Evolutionary conservation across 2,888 invertebrate species (phyloP), one percentile per base, ranked within the genome.

Genomic region (Drosophila anomelani): DNA sequence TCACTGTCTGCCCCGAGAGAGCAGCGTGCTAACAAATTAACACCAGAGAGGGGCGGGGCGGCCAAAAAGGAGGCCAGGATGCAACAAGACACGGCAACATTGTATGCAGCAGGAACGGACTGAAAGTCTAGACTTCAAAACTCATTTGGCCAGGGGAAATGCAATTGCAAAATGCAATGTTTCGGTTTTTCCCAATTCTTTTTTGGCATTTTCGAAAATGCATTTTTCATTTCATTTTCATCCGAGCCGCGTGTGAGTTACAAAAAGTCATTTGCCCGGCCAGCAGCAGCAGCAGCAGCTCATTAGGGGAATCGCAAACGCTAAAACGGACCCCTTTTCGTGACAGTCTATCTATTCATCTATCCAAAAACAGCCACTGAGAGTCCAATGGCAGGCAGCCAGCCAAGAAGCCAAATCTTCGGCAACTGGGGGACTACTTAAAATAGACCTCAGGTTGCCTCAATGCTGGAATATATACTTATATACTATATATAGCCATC

Each of bases 21-120:
- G 84, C 88, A 81, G 75, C 79, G 87, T 85, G 85, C 85, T 85
- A 85, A 85, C 85, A 85, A 85, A 85, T 85, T 85, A 85, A 88
- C 88, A 88, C 85, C 76, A 81, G 53, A 70, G 64, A 70, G 41
- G 43, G 13, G 12, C 34, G 32, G 38, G 34, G 56, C 4, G 41
- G 36, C 36, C 29, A 10, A 15, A 47, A 29, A 41, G 23, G 34
- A 44, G 55, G 32, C 68, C 70, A 47, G 69, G 51, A 56, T 54
- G 77, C 81, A 83, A 83, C 81, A 84, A 82, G 82, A 86, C 84
- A 86, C 87, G 85, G 85, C 83, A 85, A 86, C 85, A 86, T 64
- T 85, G 85, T 87, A 34, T 34, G 34, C 34, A 64, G 63, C 51
- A 41, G 46, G 53, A 58, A 46, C 44, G 44, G 53, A 26, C 0